phyloP scores from a whole-genome alignment of 53 echinoderm and acorn worm genomes.

The Temnopleurus reevesii region DNA sequence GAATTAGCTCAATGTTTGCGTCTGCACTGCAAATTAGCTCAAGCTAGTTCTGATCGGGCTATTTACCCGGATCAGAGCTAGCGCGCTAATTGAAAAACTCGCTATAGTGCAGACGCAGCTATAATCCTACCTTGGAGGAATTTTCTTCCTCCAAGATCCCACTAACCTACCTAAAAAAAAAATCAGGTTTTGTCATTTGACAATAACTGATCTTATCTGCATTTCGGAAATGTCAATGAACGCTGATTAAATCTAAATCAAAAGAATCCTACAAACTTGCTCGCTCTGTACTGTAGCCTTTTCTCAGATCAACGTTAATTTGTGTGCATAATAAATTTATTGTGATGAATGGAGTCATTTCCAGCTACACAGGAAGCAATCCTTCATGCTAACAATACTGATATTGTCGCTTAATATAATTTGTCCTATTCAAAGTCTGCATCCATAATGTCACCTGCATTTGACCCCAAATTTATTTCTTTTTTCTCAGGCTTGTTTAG shows the following conservation, averaged over 20 bases:
- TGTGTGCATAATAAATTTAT: neutral
- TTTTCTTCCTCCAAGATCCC: too few species aligned
- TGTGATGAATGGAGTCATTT: neutral
- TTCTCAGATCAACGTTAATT: neutral
- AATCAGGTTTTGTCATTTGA: too few species aligned
- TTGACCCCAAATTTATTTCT: conserved; percentile 9
- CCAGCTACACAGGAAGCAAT: neutral
- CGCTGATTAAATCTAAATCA: neutral
- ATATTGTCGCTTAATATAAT: neutral
- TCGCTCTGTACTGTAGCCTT: too few species aligned
- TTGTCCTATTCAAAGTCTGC: neutral
- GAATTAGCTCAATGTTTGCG: too few species aligned
- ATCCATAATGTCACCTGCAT: conserved; percentile 16
- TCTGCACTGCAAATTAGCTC: too few species aligned
- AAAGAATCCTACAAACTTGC: too few species aligned
- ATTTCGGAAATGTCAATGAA: neutral
- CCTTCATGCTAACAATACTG: neutral
- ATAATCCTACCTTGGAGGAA: too few species aligned
- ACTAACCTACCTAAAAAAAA: too few species aligned
- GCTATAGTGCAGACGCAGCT: too few species aligned
- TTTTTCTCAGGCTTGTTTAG: conserved; percentile 27
- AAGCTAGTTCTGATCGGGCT: too few species aligned
- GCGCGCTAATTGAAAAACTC: too few species aligned
- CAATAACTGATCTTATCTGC: neutral
- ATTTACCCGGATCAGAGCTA: too few species aligned